Conservation (phyloP, 2,888 invertebrate genomes). For the Sicus ferrugineus region DNA sequence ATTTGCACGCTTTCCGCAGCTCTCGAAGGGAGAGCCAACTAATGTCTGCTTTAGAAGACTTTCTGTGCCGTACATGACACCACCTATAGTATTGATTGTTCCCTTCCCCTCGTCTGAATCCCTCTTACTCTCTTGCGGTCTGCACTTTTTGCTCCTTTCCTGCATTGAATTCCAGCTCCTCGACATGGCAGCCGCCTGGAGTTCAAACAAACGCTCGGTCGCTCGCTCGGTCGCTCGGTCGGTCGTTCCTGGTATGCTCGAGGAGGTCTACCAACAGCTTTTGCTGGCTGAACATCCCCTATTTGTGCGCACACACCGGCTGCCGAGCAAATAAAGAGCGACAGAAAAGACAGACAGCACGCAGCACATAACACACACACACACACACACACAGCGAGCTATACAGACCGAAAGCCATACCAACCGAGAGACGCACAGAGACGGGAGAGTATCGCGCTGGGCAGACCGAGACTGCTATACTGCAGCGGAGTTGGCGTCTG, state of each 20-base stretch:
- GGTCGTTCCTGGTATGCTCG: not conserved
- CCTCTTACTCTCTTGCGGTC: not conserved
- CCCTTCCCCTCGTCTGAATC: no score
- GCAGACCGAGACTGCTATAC: not conserved
- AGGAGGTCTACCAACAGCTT: not conserved
- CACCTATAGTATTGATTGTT: not conserved
- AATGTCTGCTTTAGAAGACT: slow-evolving; percentile 9
- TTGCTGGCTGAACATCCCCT: slow-evolving; percentile 6
- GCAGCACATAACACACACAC: not conserved
- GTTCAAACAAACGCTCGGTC: slow-evolving; percentile 1
- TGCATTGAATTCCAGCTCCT: slow-evolving; percentile 3
- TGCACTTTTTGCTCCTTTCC: slow-evolving; percentile 1
- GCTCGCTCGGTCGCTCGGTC: not conserved
- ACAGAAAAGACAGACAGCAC: not conserved
- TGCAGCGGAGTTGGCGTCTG: slow-evolving; percentile 2
- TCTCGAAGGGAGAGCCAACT: not conserved
- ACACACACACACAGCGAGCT: not conserved
- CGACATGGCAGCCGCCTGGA: slow-evolving; percentile 8
- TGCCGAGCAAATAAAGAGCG: not conserved
- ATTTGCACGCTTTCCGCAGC: not conserved
- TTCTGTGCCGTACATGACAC: not conserved
- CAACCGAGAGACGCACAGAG: not conserved
- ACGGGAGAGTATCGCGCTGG: not conserved
- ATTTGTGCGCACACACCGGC: slow-evolving; percentile 2
- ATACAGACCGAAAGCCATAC: not conserved